These are phyloP conservation scores for Uloborus plumipes DNA, from an alignment of 2,888 invertebrate genomes.

Conservation along the genomic window DNA sequence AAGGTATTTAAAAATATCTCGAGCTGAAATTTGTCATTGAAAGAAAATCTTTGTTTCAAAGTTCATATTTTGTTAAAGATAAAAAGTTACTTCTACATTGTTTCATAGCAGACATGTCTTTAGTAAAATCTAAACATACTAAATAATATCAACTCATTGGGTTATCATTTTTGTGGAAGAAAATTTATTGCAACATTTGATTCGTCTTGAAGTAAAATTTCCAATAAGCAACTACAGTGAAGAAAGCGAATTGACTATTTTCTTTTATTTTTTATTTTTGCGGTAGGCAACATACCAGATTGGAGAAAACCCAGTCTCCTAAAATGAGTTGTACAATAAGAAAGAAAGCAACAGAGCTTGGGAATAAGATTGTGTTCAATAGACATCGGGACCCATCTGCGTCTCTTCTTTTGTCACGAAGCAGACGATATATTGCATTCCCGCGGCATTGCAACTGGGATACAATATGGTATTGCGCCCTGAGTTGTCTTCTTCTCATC, in stretches of 20 bases:
- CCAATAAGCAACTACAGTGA: no score
- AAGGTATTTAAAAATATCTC: no score
- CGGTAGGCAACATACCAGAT: conserved; percentile 23
- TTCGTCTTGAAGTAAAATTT: no score
- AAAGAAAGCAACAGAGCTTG: conserved; percentile 20
- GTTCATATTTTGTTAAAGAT: no score
- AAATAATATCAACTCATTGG: no score
- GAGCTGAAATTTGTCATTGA: no score
- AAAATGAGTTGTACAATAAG: conserved; percentile 41
- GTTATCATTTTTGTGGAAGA: no score
- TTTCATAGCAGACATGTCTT: no score
- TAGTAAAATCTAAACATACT: no score
- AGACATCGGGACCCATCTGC: conserved; percentile 30
- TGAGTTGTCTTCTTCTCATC: conserved; percentile 44
- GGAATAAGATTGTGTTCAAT: conserved; percentile 59
- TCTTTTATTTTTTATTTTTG: neutral
- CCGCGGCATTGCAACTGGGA: conserved; percentile 15
- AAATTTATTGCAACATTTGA: no score
- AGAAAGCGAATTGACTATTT: conserved; percentile 32
- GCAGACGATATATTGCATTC: conserved; percentile 49
- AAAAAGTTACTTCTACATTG: no score
- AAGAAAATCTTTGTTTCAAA: no score
- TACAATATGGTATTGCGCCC: conserved; percentile 32
- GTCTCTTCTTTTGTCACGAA: conserved; percentile 40
- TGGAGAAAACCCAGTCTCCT: conserved; percentile 32